Base-by-base conservation (phyloP, 1,140 invertebrate genomes). In the fruit fly (Drosophila melanogaster) region DNA sequence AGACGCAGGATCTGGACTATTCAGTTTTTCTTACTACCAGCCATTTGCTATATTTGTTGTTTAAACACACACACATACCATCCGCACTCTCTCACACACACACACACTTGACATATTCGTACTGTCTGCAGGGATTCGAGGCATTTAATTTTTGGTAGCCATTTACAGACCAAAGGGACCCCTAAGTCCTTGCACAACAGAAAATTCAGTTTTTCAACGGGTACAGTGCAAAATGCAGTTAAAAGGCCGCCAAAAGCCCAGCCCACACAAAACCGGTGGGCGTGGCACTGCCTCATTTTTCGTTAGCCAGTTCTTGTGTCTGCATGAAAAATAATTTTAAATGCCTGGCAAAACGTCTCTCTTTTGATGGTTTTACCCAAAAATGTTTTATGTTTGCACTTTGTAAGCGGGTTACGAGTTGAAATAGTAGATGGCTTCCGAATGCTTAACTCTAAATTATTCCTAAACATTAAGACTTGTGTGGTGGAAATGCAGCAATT, bases 71-170 rank as follows among this genome's bases (percentile, higher is more conserved):
- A 51, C 30, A 14, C 35, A 24, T 37, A 61, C 46, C 77, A 49
- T 70, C 72, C 30, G 24, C 19, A 15, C 30, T 14, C 6, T 35
- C 37, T 26, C 12, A 62, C 77, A 49, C 77, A 72, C 33, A 44
- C 19, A 14, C 37, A 37, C 60, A 38, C 33, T 77, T 85, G 81
- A 85, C 81, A 86, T 81, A 78, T 86, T 86, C 81, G 73, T 81
- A 81, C 73, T 77, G 67, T 75, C 75, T 65, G 70, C 59, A 41
- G 43, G 51, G 70, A 75, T 55, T 74, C 72, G 60, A 46, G 22
- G 60, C 73, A 66, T 76, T 84, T 85, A 77, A 84, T 84, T 85
- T 84, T 85, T 85, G 81, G 73, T 74, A 72, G 73, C 76, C 71
- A 80, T 80, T 80, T 61, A 58, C 62, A 37, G 38, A 53, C 54